Evolutionary conservation across 2,113 vertebrate genomes (phyloP).

Genomic region (Oreotragus oreotragus): DNA sequence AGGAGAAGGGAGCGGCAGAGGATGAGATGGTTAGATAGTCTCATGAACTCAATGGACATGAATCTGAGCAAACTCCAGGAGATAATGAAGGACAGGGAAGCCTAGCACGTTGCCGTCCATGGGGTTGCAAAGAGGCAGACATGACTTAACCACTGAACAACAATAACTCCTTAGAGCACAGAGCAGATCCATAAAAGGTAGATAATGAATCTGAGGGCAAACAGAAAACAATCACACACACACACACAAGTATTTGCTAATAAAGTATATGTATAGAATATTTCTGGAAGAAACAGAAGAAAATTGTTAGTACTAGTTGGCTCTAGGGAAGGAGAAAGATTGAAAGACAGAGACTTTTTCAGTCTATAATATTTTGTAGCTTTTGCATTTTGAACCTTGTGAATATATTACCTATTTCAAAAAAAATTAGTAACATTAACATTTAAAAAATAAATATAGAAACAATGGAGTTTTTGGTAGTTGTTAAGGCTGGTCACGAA

Average conservation of each 20-base stretch:
- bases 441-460: background rate
- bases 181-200: background rate
- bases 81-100: background rate
- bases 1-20: accelerated
- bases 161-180: background rate
- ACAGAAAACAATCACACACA: background rate
- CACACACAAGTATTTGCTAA: background rate
- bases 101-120: background rate
- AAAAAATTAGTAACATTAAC: background rate
- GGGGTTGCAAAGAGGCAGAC: background rate
- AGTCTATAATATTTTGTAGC: background rate
- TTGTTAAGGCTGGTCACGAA: background rate
- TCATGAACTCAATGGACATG: background rate
- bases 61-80: background rate
- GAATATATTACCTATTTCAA: background rate
- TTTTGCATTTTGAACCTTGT: background rate
- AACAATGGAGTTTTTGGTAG: background rate
- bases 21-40: background rate
- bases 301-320: background rate
- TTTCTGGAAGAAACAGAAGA: background rate
- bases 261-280: background rate
- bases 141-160: background rate
- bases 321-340: background rate
- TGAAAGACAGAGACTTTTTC: background rate
- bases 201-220: background rate